These are phyloP conservation scores for Poecilobothrus nobilitatus DNA, from an alignment of 2,888 invertebrate genomes.

Conservation along the genomic window DNA sequence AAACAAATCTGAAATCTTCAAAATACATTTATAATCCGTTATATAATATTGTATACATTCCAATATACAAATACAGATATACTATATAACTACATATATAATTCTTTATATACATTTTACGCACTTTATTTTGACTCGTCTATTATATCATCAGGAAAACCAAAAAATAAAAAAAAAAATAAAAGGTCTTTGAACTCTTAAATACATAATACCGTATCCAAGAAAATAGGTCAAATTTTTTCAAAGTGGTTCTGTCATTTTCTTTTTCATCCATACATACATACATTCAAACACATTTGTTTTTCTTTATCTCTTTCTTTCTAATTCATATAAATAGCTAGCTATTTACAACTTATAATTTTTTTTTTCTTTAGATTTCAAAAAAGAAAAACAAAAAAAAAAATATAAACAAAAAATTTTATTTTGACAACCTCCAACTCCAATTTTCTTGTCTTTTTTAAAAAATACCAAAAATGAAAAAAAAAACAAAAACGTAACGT, in stretches of 20 bases:
- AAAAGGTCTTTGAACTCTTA: background rate
- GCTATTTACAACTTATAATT: no score
- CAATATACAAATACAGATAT: background rate
- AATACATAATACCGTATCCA: background rate
- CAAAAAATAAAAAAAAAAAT: background rate
- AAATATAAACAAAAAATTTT: background rate
- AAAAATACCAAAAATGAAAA: background rate
- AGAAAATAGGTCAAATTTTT: slow-evolving; percentile 6
- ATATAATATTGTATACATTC: background rate
- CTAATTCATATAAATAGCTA: background rate
- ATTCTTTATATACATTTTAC: background rate
- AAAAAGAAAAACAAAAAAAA: no score
- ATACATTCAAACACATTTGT: background rate
- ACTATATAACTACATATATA: no score
- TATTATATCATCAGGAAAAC: no score
- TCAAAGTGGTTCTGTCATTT: slow-evolving; percentile 4
- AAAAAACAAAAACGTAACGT: no score
- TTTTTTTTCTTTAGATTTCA: no score
- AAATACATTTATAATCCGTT: background rate
- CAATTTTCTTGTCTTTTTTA: background rate
- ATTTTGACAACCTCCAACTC: slow-evolving; percentile 6
- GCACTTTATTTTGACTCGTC: background rate
- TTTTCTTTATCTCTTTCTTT: background rate
- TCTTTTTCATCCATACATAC: background rate
- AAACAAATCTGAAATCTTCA: no score